phyloP scores from a whole-genome alignment of 2,113 vertebrate genomes.

The Anguilla japonica region DNA sequence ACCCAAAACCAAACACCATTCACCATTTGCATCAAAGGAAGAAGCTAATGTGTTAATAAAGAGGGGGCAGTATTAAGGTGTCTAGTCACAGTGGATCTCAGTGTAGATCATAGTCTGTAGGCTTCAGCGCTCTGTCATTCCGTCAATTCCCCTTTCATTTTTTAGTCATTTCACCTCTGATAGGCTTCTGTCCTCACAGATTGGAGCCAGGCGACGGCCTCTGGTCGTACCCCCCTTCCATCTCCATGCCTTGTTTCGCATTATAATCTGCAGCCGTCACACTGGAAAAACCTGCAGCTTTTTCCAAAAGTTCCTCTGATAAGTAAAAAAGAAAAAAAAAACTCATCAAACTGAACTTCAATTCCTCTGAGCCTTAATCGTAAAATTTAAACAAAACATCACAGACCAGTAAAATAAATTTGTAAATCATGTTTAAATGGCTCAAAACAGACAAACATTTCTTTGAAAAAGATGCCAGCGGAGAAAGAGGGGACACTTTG shows the following conservation, averaged over 20 bases:
- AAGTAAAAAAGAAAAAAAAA: neutral
- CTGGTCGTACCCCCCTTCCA: neutral
- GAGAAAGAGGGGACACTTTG: conserved; percentile 53
- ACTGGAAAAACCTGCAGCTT: neutral
- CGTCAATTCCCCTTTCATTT: neutral
- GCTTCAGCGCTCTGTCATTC: neutral
- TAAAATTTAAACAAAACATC: conserved; percentile 27
- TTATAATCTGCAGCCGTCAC: conserved; percentile 33
- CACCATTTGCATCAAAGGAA: no score
- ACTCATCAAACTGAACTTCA: neutral
- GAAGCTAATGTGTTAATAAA: no score
- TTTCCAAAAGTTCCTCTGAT: neutral
- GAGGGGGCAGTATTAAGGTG: no score
- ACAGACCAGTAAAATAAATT: conserved; percentile 30
- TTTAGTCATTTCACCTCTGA: neutral
- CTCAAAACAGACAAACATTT: conserved; percentile 23
- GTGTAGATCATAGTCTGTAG: neutral
- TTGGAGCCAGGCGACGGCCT: neutral
- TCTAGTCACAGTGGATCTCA: neutral
- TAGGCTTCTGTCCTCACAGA: neutral
- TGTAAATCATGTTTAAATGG: conserved; percentile 49
- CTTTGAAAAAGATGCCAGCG: conserved; percentile 45
- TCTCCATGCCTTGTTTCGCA: conserved; percentile 31
- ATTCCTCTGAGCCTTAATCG: neutral
- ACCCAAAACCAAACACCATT: no score